Conservation (phyloP, 2,113 vertebrate species). For the Australoheros scitulus region DNA sequence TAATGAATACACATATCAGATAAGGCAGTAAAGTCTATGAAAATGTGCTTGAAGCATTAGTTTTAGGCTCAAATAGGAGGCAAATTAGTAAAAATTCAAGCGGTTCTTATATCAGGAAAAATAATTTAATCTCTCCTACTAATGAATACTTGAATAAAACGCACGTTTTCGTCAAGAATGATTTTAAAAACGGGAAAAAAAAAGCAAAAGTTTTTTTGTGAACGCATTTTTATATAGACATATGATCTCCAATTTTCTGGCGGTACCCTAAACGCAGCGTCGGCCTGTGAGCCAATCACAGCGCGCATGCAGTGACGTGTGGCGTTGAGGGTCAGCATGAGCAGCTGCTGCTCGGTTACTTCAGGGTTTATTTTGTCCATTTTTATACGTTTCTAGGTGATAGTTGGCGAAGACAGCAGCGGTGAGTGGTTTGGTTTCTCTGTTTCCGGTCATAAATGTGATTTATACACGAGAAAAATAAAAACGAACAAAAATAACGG, state of each 20-base stretch:
- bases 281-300: slow-evolving; percentile 48
- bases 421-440: neutral
- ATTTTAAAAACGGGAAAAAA: neutral
- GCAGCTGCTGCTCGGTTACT: fast-evolving
- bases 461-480: neutral
- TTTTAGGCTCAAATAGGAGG: neutral
- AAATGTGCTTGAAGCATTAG: fast-evolving
- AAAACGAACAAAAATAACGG: neutral
- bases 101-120: neutral
- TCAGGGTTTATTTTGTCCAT: fast-evolving
- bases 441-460: neutral
- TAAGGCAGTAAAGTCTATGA: neutral
- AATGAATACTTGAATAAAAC: neutral
- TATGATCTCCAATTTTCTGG: neutral
- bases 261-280: slow-evolving; percentile 1
- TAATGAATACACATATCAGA: neutral
- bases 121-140: neutral
- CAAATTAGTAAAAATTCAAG: neutral
- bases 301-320: slow-evolving; percentile 51
- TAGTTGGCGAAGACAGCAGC: neutral
- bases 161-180: neutral
- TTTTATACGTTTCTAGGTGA: neutral
- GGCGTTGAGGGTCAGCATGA: neutral
- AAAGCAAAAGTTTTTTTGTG: neutral
- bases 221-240: neutral